Conservation (phyloP, 2,113 vertebrate species). For the Pelusios castaneus region DNA sequence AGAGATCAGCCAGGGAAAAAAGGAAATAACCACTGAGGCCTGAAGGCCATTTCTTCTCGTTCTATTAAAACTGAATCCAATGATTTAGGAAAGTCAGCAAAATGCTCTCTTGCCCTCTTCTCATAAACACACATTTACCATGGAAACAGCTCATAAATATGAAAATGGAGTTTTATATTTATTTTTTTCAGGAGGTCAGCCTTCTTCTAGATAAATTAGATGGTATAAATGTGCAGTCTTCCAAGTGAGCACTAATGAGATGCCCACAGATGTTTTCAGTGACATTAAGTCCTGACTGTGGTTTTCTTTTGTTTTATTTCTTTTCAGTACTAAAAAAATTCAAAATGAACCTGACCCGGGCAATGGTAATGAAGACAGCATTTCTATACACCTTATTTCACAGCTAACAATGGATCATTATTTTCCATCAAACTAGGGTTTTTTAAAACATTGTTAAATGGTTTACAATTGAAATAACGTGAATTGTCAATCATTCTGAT, state of each 20-base stretch:
- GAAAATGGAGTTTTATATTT: conserved; percentile 13
- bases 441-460: neutral
- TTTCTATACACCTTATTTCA: neutral
- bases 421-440: neutral
- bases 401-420: neutral
- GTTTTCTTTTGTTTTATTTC: neutral
- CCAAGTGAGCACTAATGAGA: neutral
- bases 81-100: neutral
- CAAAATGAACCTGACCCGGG: neutral
- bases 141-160: neutral
- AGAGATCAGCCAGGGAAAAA: neutral
- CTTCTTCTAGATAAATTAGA: conserved; percentile 33
- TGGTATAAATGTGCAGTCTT: conserved; percentile 13
- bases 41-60: neutral
- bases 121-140: neutral
- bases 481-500: conserved; percentile 3
- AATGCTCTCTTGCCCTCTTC: neutral
- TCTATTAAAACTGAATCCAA: neutral
- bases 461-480: neutral
- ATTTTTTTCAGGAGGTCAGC: conserved; percentile 6
- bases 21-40: neutral
- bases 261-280: conserved; percentile 9
- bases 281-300: neutral
- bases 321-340: conserved; percentile 32
- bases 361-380: neutral